These are phyloP conservation scores for Scaptomyza polygonia DNA, from an alignment of 2,888 invertebrate species.

Conservation along the genomic window DNA sequence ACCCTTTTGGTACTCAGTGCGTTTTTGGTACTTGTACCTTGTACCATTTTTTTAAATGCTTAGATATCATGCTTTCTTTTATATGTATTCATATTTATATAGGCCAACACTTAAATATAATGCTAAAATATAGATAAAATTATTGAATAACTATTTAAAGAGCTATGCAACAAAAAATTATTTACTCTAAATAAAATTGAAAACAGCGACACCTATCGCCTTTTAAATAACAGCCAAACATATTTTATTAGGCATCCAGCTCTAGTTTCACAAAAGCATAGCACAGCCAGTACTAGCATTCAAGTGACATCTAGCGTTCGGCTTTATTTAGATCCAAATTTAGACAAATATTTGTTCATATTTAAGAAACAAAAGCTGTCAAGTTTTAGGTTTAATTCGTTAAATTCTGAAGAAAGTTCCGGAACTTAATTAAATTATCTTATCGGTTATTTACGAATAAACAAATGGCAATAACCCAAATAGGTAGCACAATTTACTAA, in stretches of 20 bases:
- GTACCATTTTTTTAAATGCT: background rate
- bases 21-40: background rate
- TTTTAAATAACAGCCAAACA: too few species aligned
- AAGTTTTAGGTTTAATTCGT: background rate
- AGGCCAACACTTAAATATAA: too few species aligned
- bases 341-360: background rate
- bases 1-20: too few species aligned
- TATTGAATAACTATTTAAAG: too few species aligned
- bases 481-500: slow-evolving; percentile 1
- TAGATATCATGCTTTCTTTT: too few species aligned
- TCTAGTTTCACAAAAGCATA: too few species aligned
- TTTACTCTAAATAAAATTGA: too few species aligned
- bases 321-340: background rate
- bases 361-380: background rate
- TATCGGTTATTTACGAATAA: slow-evolving; percentile 4
- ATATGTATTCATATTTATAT: too few species aligned
- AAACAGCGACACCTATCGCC: background rate
- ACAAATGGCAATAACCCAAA: background rate
- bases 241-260: too few species aligned
- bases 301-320: slow-evolving; percentile 16
- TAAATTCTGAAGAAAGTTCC: background rate
- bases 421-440: slow-evolving; percentile 6
- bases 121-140: too few species aligned
- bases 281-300: too few species aligned
- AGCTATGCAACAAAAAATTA: too few species aligned